phyloP scores from a whole-genome alignment of 2,888 invertebrate species.

The Philopedon plagiatum region DNA sequence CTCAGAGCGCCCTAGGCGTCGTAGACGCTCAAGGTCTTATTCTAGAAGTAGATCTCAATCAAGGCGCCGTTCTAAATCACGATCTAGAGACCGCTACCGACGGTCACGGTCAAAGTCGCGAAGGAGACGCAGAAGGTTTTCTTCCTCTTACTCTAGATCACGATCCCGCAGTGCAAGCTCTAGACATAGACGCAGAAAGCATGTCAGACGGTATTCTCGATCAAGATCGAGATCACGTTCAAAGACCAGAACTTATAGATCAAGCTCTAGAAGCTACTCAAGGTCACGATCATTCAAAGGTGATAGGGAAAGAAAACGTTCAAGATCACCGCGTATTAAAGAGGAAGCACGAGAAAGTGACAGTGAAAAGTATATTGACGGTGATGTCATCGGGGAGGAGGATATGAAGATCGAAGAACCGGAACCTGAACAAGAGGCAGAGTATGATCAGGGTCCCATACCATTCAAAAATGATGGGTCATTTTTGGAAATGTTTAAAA shows the following conservation, averaged over 20 bases:
- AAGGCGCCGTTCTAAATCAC: slow-evolving; percentile 35
- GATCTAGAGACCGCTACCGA: slow-evolving; percentile 53
- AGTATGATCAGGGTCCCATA: slow-evolving; percentile 66
- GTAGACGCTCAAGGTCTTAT: slow-evolving; percentile 54
- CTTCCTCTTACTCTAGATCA: slow-evolving; percentile 50
- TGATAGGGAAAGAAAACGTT: slow-evolving; percentile 27
- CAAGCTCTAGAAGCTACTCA: slow-evolving; percentile 54
- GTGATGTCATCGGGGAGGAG: slow-evolving; percentile 51
- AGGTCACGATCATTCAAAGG: slow-evolving; percentile 50
- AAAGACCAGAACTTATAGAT: slow-evolving; percentile 41
- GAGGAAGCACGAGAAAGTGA: slow-evolving; percentile 31
- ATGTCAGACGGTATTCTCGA: slow-evolving; percentile 50
- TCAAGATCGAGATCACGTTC: slow-evolving; percentile 42
- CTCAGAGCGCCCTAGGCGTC: slow-evolving; percentile 43
- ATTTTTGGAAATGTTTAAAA: slow-evolving; percentile 92
- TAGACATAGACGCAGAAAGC: slow-evolving; percentile 53
- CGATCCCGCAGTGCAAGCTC: slow-evolving; percentile 51
- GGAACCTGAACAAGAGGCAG: slow-evolving; percentile 60
- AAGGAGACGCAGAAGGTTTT: slow-evolving; percentile 48
- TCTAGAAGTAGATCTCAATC: slow-evolving; percentile 52
- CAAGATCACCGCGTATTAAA: slow-evolving; percentile 20
- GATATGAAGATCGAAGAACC: slow-evolving; percentile 55
- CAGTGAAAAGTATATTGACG: slow-evolving; percentile 44
- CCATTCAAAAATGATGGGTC: slow-evolving; percentile 92
- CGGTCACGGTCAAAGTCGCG: slow-evolving; percentile 52